phyloP scores from a whole-genome alignment of 2,797 vertebrate species.

The Sebastes kiyomatsui region DNA sequence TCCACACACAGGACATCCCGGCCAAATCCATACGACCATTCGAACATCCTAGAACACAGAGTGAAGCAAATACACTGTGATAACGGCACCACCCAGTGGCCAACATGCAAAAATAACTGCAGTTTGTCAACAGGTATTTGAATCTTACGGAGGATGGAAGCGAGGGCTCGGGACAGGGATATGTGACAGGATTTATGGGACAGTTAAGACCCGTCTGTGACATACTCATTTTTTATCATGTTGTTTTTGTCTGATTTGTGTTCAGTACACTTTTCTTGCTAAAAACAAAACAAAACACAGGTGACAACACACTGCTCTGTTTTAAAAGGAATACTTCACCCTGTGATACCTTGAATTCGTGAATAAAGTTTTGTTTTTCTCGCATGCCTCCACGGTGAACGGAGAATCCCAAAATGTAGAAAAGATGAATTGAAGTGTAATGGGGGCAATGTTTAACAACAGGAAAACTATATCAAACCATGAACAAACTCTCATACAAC shows the following conservation, averaged over 20 bases:
- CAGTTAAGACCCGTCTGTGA: not conserved
- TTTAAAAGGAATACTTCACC: not conserved
- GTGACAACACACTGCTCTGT: not conserved
- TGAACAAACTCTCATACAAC: no score
- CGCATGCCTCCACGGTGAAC: no score
- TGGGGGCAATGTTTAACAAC: no score
- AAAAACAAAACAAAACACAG: not conserved
- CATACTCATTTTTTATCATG: not conserved
- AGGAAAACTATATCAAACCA: no score
- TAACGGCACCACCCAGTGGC: conserved; percentile 19
- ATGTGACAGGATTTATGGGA: not conserved
- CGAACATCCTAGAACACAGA: conserved; percentile 81
- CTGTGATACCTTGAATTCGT: no score
- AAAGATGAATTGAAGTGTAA: no score
- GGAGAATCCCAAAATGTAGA: no score
- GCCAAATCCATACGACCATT: conserved; percentile 77
- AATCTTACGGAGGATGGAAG: not conserved
- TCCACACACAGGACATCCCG: conserved; percentile 85
- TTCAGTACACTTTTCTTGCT: not conserved
- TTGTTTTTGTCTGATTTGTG: not conserved
- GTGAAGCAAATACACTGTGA: not conserved
- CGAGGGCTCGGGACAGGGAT: not conserved
- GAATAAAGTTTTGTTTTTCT: no score
- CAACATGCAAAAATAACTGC: not conserved
- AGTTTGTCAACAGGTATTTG: not conserved